Conservation (phyloP, 2,113 vertebrate species). For the Tyto alba region DNA sequence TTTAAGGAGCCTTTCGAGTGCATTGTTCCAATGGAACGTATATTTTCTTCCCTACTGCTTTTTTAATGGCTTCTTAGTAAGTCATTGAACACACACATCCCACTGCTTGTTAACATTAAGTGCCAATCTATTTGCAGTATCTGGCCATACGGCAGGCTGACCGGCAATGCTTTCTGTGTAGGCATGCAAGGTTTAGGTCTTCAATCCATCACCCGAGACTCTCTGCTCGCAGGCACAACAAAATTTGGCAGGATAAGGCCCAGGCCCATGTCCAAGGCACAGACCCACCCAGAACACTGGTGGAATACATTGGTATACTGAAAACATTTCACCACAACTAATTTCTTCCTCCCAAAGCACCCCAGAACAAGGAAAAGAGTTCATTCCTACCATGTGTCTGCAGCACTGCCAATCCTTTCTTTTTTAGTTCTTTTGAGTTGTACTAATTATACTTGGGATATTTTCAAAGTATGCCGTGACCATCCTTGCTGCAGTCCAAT, state of each 20-base stretch:
- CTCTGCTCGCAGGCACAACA: rapidly evolving
- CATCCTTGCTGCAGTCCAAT: not conserved
- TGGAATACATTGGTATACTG: not conserved
- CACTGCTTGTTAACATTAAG: not conserved
- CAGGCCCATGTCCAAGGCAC: not conserved
- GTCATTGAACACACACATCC: not conserved
- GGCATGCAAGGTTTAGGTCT: not conserved
- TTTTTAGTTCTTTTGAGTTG: not conserved
- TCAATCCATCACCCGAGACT: not conserved
- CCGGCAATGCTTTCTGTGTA: not conserved
- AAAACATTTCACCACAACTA: not conserved
- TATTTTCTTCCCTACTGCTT: not conserved
- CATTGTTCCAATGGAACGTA: not conserved
- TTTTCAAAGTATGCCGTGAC: not conserved
- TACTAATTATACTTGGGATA: not conserved
- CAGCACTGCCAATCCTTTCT: not conserved
- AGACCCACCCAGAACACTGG: not conserved
- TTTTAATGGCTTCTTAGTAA: not conserved
- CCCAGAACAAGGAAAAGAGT: not conserved
- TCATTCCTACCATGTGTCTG: not conserved
- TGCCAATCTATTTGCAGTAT: not conserved
- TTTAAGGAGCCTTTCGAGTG: not conserved
- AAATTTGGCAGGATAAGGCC: rapidly evolving
- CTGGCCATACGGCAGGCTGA: not conserved
- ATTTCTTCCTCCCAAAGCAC: not conserved